Base-by-base conservation (phyloP, 2,888 invertebrate species). In the Orchesella flavescens region DNA sequence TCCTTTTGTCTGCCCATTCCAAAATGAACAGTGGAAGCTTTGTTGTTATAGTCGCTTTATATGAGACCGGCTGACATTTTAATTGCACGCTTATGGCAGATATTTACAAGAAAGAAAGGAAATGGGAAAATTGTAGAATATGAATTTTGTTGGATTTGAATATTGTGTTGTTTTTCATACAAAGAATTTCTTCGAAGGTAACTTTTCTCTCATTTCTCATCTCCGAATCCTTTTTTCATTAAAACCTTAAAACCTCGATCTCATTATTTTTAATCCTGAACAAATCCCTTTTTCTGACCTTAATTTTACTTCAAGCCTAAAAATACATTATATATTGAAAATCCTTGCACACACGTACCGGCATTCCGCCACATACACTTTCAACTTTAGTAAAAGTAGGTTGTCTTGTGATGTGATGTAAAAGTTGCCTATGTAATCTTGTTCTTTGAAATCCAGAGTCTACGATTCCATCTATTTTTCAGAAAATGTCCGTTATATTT, bases 401-500 rank as follows among this genome's bases (percentile, higher is more conserved):
- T 34, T 34, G 34, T 34, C 34, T 34, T 34, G 34, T 34, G 34
- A 34, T 4, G 34, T 7, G n/a, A n/a, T n/a, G n/a, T n/a, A n/a
- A 34, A 34, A 34, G 34, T 34, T 34, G 34, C 34, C 34, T 34
- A 34, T 34, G 34, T 34, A 34, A 34, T 34, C 34, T 34, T 34
- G 34, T 34, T 34, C 34, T 34, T 34, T 7, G 34, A 34, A n/a
- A 34, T 34, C 10, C 10, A 49, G 65, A 24, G 57, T 57, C 73
- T 61, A 23, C 65, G 59, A 84, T 80, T 71, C 80, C 75, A 84
- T 81, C 84, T 80, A 84, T 84, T 76, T 84, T 80, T 84, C 76
- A 76, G 69, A 19, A 74, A 81, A 74, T 73, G 72, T 34, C 59
- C 74, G 57, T 19, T 68, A 21, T 74, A 81, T 74, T 74, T 81